These are phyloP conservation scores for Drosophila colorata DNA, from an alignment of 2,888 invertebrate species.

Conservation along the genomic window DNA sequence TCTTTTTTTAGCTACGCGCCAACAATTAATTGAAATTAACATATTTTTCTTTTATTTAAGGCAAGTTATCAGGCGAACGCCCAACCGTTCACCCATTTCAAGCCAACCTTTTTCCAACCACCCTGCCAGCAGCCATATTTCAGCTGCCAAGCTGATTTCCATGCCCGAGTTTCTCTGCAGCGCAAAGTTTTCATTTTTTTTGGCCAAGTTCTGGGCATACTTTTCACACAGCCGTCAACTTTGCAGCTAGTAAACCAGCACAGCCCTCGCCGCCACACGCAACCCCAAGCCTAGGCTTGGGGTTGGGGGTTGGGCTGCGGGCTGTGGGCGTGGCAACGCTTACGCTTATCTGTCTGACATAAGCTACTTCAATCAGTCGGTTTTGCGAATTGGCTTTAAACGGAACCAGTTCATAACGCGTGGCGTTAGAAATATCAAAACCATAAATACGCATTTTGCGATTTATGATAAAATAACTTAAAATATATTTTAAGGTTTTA, in stretches of 20 bases:
- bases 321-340: constrained; percentile 28
- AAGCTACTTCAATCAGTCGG: constrained; percentile 3
- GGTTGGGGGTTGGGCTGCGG: neutral
- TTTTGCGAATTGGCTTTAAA: constrained; percentile 9
- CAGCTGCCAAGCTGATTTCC: constrained; percentile 59
- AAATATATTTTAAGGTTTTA: too few relatives aligned
- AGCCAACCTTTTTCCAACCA: neutral
- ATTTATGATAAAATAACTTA: too few relatives aligned
- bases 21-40: constrained; percentile 80
- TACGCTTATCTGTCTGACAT: constrained; percentile 38
- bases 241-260: constrained; percentile 2
- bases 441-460: too few relatives aligned
- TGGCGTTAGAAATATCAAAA: too few relatives aligned
- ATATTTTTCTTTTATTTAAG: constrained; percentile 74
- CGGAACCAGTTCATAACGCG: neutral
- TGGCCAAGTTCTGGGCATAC: constrained; percentile 36
- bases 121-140: constrained; percentile 13
- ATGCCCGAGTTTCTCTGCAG: constrained; percentile 43
- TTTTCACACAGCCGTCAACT: constrained; percentile 21
- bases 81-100: constrained; percentile 4
- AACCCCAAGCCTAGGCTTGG: neutral
- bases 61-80: constrained; percentile 51
- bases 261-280: neutral
- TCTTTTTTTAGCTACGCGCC: constrained; percentile 42
- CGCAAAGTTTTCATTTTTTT: constrained; percentile 47